Evolutionary conservation across 2,888 invertebrate genomes (phyloP), one percentile per base, ranked within the genome.

Genomic region (Drosophila putrida): DNA sequence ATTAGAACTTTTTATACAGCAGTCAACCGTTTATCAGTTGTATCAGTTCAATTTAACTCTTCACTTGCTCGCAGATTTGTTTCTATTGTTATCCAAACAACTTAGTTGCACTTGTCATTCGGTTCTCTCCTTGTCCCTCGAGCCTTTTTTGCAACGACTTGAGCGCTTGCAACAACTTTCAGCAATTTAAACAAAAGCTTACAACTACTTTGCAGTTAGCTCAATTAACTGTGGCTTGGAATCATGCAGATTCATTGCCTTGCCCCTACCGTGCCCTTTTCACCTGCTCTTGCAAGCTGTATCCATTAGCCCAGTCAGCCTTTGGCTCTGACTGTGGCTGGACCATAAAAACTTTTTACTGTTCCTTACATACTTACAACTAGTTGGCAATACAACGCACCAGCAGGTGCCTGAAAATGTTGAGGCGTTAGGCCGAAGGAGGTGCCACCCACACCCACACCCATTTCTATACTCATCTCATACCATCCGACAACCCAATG

Each of bases 271-370:
- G 20, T 28, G 10, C 20, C 11, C 27, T 9, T 6, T 20, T 28
- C 28, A 33, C 27, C 31, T 9, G 10, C n/a, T n/a, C n/a, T n/a
- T 44, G 55, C 60, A 75, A 61, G 53, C 55, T 65, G 44, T 64
- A 77, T 57, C 71, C 57, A 71, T 75, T 75, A 76, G 61, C 13
- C 33, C 27, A 47, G 55, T 57, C 62, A 46, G 53, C 57, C 35
- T 27, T 53, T 35, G 54, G 47, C 49, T 46, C 44, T 54, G 20
- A 3, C 20, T 69, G 73, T 54, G 73, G 60, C 50, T 33, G 38
- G 63, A 47, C 47, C 44, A 66, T 80, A 65, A 80, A 71, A 80
- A 67, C 60, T 80, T 83, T 82, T 64, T 63, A 39, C 44, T 57
- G 63, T 54, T 76, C 65, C 72, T 58, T 57, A 59, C 61, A 65